These are phyloP conservation scores for Phortica okadai DNA, from an alignment of 2,888 invertebrate species.

Conservation along the genomic window DNA sequence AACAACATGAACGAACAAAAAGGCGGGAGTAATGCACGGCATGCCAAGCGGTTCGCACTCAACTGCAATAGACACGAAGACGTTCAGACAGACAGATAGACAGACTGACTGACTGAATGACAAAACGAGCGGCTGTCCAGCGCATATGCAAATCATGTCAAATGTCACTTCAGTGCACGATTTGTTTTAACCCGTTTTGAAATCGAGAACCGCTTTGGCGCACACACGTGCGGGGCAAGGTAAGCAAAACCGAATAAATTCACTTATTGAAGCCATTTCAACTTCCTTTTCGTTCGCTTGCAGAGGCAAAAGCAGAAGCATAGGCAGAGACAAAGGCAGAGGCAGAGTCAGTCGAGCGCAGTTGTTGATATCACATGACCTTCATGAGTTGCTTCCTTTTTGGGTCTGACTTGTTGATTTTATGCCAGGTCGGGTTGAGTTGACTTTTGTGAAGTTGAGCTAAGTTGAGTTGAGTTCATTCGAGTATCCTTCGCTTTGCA, in stretches of 20 bases:
- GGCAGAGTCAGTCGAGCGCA: background rate
- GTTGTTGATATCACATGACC: background rate
- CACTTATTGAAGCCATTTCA: background rate
- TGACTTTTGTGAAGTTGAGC: background rate
- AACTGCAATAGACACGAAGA: constrained; percentile 2
- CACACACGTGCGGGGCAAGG: background rate
- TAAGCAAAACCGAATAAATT: background rate
- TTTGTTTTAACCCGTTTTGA: constrained; percentile 10
- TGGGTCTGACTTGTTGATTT: constrained; percentile 11
- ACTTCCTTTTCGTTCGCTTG: constrained; percentile 2
- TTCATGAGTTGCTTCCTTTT: background rate
- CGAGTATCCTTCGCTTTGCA: constrained; percentile 17
- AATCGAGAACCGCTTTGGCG: background rate
- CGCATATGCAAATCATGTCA: constrained; percentile 67
- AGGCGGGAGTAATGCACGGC: background rate
- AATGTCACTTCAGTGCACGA: constrained; percentile 59
- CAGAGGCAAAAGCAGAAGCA: background rate
- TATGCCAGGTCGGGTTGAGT: background rate
- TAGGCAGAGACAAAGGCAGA: too few species aligned
- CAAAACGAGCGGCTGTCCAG: background rate
- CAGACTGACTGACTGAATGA: constrained; percentile 5
- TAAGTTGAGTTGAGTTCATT: constrained; percentile 13
- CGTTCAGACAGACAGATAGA: background rate
- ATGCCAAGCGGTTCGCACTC: constrained; percentile 12
- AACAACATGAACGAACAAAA: constrained; percentile 13